Conservation (phyloP, 2,888 invertebrate genomes). For the Exephanes ischioxanthus region DNA sequence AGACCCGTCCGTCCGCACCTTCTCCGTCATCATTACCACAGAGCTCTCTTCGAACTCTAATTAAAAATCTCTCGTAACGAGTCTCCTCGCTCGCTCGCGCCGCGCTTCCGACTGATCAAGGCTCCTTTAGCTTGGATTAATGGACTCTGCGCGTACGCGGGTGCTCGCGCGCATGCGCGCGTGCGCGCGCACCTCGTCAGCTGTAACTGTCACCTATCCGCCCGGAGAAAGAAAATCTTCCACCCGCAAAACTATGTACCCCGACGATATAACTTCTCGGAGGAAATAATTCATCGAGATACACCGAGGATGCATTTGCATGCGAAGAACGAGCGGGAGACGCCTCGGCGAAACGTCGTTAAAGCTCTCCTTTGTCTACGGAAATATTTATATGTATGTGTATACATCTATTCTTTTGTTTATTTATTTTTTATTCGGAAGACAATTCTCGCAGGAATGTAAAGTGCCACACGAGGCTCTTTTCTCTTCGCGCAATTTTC, state of each 20-base stretch:
- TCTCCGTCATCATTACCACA: slow-evolving; percentile 68
- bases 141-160: neutral
- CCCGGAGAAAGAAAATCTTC: neutral
- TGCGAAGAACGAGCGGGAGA: slow-evolving; percentile 19
- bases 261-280: slow-evolving; percentile 23
- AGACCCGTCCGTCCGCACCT: slow-evolving; percentile 69
- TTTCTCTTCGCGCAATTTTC: slow-evolving; percentile 16
- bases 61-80: slow-evolving; percentile 64
- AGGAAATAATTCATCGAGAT: slow-evolving; percentile 38
- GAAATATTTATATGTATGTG: neutral
- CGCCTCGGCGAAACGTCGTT: slow-evolving; percentile 17
- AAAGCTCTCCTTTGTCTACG: slow-evolving; percentile 43
- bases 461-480: neutral
- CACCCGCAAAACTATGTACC: neutral
- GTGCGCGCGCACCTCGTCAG: neutral
- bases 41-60: slow-evolving; percentile 64
- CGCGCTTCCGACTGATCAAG: slow-evolving; percentile 20
- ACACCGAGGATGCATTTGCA: slow-evolving; percentile 34
- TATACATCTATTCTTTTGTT: neutral
- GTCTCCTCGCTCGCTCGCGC: slow-evolving; percentile 25
- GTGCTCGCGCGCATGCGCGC: neutral
- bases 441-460: slow-evolving; percentile 44
- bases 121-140: slow-evolving; percentile 27
- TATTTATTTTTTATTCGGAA: neutral
- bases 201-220: neutral